These are phyloP conservation scores for Cercopithecus petaurista DNA, from an alignment of 2,797 vertebrate genomes.

Conservation along the genomic window DNA sequence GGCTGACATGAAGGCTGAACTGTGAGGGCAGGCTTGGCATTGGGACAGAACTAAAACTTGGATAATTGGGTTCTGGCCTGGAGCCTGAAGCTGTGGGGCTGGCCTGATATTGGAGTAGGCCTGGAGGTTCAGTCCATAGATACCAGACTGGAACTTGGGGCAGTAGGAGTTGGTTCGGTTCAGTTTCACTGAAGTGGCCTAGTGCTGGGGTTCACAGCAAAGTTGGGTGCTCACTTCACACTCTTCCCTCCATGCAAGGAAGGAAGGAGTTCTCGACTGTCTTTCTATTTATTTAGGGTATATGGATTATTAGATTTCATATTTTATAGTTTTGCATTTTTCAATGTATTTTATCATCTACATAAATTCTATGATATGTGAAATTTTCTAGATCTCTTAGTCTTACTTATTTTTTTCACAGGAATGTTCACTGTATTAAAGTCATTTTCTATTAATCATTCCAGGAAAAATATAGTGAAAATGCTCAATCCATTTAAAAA, in stretches of 20 bases:
- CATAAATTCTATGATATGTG: not conserved
- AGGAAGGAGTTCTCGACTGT: too few species aligned
- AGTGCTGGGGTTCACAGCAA: not conserved
- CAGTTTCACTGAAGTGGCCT: not conserved
- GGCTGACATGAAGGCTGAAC: not conserved
- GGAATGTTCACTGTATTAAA: not conserved
- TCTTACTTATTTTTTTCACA: not conserved
- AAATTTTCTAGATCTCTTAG: not conserved
- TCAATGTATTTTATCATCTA: not conserved
- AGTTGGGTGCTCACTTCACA: not conserved
- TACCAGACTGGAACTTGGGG: not conserved
- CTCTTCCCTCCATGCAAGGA: not conserved
- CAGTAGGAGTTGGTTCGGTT: not conserved
- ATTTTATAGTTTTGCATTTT: not conserved
- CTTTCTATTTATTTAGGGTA: not conserved
- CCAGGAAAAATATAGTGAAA: not conserved
- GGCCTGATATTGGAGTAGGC: not conserved
- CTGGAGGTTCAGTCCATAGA: not conserved
- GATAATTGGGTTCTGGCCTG: too few species aligned
- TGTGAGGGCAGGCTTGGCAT: too few species aligned
- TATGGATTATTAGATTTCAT: not conserved
- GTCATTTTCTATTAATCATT: not conserved
- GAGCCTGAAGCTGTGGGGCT: too few species aligned
- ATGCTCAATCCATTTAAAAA: not conserved
- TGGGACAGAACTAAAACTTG: not conserved